Conservation (phyloP, 1,140 invertebrate genomes). For the Papilio aristodemus region DNA sequence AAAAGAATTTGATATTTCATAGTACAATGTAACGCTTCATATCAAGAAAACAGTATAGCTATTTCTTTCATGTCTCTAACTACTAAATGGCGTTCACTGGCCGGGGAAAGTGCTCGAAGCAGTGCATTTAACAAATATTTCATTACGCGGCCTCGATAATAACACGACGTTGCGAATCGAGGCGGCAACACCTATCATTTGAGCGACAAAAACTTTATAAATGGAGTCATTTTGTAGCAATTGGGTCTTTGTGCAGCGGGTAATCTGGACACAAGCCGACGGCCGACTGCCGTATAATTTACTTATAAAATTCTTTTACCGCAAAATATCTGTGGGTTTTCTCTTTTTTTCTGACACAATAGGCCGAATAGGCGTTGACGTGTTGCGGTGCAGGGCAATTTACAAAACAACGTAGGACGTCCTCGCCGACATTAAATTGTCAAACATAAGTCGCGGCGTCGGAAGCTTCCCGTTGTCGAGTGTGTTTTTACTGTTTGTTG, state of each 20-base stretch:
- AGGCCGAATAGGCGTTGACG: conserved; percentile 72
- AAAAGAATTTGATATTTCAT: neutral
- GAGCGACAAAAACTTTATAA: conserved; percentile 61
- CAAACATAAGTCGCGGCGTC: conserved; percentile 50
- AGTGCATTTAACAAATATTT: conserved; percentile 41
- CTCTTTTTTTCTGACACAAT: conserved; percentile 60
- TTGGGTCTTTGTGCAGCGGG: conserved; percentile 62
- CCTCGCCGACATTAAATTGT: conserved; percentile 58
- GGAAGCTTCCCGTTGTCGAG: conserved; percentile 33
- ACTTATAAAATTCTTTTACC: conserved; percentile 73
- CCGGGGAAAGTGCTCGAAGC: conserved; percentile 9
- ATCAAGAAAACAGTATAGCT: neutral
- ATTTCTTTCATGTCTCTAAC: conserved; percentile 6
- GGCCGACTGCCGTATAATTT: conserved; percentile 68
- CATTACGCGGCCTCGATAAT: conserved; percentile 65
- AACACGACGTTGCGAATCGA: conserved; percentile 66
- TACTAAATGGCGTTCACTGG: neutral
- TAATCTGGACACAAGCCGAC: conserved; percentile 70
- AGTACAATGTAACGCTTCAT: neutral
- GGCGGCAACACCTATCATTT: conserved; percentile 72
- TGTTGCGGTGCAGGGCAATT: conserved; percentile 64
- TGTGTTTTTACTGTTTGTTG: conserved; percentile 62
- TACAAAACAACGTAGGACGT: conserved; percentile 59
- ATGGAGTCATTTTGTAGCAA: conserved; percentile 73
- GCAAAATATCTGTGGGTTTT: conserved; percentile 64